Conservation (phyloP, 2,797 vertebrate species). For the Diceros bicornis region DNA sequence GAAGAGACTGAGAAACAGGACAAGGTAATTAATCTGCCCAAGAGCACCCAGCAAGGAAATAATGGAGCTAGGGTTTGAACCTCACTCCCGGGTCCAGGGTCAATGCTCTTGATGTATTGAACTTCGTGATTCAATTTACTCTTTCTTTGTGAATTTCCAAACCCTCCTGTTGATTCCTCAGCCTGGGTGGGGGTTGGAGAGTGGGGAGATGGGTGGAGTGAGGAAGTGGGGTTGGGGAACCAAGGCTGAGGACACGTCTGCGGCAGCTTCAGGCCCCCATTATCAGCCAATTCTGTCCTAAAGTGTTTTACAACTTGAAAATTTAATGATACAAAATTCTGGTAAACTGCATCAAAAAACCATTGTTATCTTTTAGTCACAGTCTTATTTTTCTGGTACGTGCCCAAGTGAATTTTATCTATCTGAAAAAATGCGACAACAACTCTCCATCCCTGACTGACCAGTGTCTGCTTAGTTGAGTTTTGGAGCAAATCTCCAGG, state of each 20-base stretch:
- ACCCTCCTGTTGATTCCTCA: background rate
- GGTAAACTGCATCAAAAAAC: background rate
- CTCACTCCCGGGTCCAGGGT: background rate
- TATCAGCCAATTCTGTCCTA: background rate
- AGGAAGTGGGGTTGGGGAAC: accelerated
- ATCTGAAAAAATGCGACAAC: background rate
- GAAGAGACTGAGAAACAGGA: background rate
- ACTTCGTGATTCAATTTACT: background rate
- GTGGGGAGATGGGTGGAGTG: background rate
- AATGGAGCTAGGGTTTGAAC: background rate
- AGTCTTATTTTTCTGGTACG: conserved; percentile 22
- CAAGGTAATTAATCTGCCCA: background rate
- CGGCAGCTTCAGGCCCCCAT: background rate
- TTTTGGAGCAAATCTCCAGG: background rate
- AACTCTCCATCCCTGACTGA: background rate
- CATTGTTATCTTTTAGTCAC: background rate
- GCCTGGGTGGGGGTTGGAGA: accelerated
- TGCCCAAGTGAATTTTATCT: background rate
- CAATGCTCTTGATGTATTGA: background rate
- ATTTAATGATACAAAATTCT: background rate
- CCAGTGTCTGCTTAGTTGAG: background rate
- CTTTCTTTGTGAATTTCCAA: background rate
- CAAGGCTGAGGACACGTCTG: background rate
- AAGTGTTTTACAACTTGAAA: background rate
- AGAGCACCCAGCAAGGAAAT: background rate